Base-by-base conservation (phyloP, 2,797 vertebrate genomes). In the Heterohyrax brucei region DNA sequence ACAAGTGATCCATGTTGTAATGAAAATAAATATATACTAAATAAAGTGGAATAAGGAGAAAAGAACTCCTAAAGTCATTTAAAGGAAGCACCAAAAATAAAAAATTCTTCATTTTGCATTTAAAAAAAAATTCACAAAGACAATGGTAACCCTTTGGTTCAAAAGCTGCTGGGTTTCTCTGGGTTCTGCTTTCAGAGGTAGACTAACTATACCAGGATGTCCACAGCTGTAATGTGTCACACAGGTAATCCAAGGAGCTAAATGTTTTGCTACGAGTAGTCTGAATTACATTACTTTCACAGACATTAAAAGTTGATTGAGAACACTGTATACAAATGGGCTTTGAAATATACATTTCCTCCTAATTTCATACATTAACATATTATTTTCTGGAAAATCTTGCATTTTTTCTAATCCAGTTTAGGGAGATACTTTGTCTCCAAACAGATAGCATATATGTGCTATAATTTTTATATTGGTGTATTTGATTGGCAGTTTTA, bases 11-110 rank as follows among this genome's bases (percentile, higher is more conserved):
- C 3, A 19, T 80, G 16, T 48, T 19, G 9, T 76, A 19, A 21
- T 39, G 78, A 91, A 94, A 87, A 77, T 77, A 86, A 87, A n/a
- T 81, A 50, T 30, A 19, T 28, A 80, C 19, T 59, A 89, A 85
- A 14, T 28, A 18, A 76, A 88, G 19, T 68, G 12, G 26, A 62
- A 78, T 62, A 85, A 50, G 9, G 44, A 80, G 30, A 48, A 66
- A 46, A 82, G n/a, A 26, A 28, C 72, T 50, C 24, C 13, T 59
- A 66, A 48, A 6, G 5, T 44, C 14, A 87, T 68, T 70, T 85
- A 94, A 61, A 66, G 77, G 44, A 21, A 7, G 28, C 10, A 87
- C 68, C 48, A 75, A 70, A 83, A 77, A 91, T 18, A 61, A 61
- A 61, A 61, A 21, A 8, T 39, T 39, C 39, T 39, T 39, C 39